These are phyloP conservation scores for Dascyllus trimaculatus DNA, from an alignment of 2,113 vertebrate genomes.

Conservation along the genomic window DNA sequence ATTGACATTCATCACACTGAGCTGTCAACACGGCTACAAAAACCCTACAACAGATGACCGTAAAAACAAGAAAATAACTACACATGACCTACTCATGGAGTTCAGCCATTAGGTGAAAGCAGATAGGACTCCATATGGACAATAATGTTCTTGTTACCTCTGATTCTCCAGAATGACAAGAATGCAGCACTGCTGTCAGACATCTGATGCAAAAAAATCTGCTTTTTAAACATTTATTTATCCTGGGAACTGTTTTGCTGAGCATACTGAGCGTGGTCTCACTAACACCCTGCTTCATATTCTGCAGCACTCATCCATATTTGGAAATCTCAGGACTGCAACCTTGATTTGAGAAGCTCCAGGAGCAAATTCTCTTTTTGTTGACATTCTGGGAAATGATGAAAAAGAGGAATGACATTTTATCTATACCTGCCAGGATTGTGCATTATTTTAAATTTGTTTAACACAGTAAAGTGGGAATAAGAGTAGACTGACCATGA, in stretches of 20 bases:
- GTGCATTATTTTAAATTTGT: background rate
- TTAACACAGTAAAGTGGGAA: background rate
- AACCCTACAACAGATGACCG: constrained; percentile 39
- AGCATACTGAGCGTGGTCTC: constrained; percentile 13
- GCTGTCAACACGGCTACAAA: background rate
- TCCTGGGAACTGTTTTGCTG: constrained; percentile 30
- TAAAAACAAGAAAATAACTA: constrained; percentile 40
- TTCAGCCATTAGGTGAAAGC: constrained; percentile 69
- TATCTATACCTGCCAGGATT: background rate
- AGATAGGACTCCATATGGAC: constrained; percentile 73
- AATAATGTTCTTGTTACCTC: constrained; percentile 2
- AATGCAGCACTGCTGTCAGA: constrained; percentile 55
- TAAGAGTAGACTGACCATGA: background rate
- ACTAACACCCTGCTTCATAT: constrained; percentile 7
- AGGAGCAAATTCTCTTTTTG: background rate
- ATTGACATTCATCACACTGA: background rate
- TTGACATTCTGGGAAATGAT: constrained; percentile 21
- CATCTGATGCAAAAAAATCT: constrained; percentile 21
- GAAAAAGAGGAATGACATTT: background rate
- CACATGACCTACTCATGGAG: constrained; percentile 41
- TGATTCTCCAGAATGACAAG: constrained; percentile 35
- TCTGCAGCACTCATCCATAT: constrained; percentile 14
- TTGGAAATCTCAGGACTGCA: constrained; percentile 14
- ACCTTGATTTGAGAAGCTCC: constrained; percentile 8
- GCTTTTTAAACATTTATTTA: constrained; percentile 53